These are phyloP conservation scores for Carterocephalus palaemon DNA, from an alignment of 2,888 invertebrate genomes.

Conservation along the genomic window DNA sequence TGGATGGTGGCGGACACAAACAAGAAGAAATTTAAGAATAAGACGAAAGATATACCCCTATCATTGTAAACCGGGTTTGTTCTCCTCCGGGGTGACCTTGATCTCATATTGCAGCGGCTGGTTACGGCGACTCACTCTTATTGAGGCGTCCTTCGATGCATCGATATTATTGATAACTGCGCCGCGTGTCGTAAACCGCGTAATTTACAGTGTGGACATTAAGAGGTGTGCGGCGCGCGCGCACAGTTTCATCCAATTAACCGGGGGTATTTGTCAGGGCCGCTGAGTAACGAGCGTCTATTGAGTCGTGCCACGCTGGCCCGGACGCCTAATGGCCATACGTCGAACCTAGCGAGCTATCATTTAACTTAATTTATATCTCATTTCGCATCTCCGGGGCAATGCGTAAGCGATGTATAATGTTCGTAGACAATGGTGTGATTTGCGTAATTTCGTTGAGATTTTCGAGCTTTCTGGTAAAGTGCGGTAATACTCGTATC, in stretches of 20 bases:
- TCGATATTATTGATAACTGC: slow-evolving; percentile 56
- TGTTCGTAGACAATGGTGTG: slow-evolving; percentile 30
- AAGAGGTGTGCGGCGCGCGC: slow-evolving; percentile 39
- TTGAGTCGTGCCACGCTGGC: slow-evolving; percentile 6
- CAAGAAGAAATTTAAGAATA: no score
- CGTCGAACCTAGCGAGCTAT: slow-evolving; percentile 12
- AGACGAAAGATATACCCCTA: no score
- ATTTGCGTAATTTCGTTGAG: slow-evolving; percentile 31
- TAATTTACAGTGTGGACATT: slow-evolving; percentile 58
- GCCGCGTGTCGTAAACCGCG: slow-evolving; percentile 56
- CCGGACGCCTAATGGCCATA: slow-evolving; percentile 11
- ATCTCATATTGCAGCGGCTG: slow-evolving; percentile 10
- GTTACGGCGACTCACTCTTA: slow-evolving; percentile 9
- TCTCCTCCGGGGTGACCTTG: no score
- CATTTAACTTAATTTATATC: slow-evolving; percentile 41
- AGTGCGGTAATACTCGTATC: slow-evolving; percentile 16
- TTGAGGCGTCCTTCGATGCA: slow-evolving; percentile 52
- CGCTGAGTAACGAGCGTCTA: slow-evolving; percentile 43
- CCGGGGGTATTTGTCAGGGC: slow-evolving; percentile 57
- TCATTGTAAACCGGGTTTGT: no score
- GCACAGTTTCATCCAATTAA: slow-evolving; percentile 62
- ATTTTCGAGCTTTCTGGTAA: slow-evolving; percentile 11
- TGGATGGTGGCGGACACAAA: no score
- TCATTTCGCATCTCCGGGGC: slow-evolving; percentile 38
- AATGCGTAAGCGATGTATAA: slow-evolving; percentile 35